A percentile compares a stretch with the other conserved stretches of the same genome.
These are phyloP conservation scores for Epizoanthus rinbou DNA, from an alignment of 92 coral and sea anemone species.

Conservation along the genomic window DNA sequence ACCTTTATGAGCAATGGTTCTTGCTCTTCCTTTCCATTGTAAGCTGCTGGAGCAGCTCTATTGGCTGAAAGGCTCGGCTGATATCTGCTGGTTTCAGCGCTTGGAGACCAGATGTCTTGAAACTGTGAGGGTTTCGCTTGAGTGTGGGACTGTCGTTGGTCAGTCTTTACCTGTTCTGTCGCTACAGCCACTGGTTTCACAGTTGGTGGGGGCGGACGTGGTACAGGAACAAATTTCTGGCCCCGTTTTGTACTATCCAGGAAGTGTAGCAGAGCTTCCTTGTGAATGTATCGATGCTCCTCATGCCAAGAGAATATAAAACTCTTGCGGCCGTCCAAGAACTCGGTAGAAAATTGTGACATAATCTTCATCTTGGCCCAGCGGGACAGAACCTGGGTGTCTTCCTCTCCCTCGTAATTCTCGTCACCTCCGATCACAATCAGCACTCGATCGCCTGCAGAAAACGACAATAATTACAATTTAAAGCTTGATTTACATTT, in stretches of 20 bases:
- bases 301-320: conserved; percentile 50
- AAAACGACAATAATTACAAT: neutral
- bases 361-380: conserved; percentile 42
- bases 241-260: conserved; percentile 23
- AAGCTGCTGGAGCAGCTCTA: neutral
- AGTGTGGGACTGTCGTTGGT: neutral
- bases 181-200: neutral
- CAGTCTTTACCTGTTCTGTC: too few species aligned
- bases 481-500: too few species aligned
- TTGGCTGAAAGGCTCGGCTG: neutral
- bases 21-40: neutral
- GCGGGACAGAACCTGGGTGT: conserved; percentile 29
- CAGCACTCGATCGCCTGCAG: conserved; percentile 28
- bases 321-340: conserved; percentile 46
- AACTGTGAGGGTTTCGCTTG: neutral
- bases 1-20: neutral
- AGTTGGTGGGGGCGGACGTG: neutral
- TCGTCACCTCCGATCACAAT: conserved; percentile 54
- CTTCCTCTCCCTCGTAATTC: conserved; percentile 27
- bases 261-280: conserved; percentile 48
- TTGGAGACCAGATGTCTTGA: neutral
- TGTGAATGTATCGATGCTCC: conserved; percentile 44
- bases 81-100: neutral
- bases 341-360: conserved; percentile 41
- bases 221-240: conserved; percentile 25